Evolutionary conservation across 1,140 invertebrate species (phyloP), one percentile per base, ranked within the genome.

Genomic region (Drosophila azteca): DNA sequence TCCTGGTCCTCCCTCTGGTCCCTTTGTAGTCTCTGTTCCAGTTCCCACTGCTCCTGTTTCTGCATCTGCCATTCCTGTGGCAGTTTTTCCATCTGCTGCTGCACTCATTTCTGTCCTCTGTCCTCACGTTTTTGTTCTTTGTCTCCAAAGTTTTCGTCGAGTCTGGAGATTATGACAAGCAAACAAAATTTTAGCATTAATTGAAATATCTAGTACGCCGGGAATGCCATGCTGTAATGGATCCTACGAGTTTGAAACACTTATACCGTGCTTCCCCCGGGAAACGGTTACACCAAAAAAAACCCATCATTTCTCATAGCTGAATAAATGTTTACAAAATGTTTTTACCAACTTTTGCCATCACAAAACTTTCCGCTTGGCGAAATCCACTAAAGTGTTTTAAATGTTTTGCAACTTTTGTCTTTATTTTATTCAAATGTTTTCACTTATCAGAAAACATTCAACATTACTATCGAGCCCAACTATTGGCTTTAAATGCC

Each of bases 61-160:
- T 22, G 5, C 4, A 2, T 31, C 46, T 6, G 48, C 35, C 31
- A 7, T 11, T 24, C 13, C 66, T 20, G 13, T 8, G 44, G 26
- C 51, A 13, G 3, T 39, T 39, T 57, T 57, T 43, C 35, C 66
- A 20, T 35, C 64, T 46, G 54, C 44, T 64, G 63, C 79, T 44
- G 80, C 69, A 64, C 59, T 71, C 61, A 78, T 87, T 57, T 81
- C 82, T 61, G 73, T 53, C 82, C 82, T 87, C 51, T 68, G 50
- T 64, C 17, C 17, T 20, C 17, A 1, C 17, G 17, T 20, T 20
- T 20, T 20, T 20, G 17, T 77, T 46, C 53, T 52, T 66, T 31
- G 59, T 50, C 15, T 15, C 41, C 41, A 39, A 54, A 59, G 44
- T 73, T 55, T 65, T 61, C 41, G 17, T 61, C 41, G 17, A 53